These are phyloP conservation scores for Typhlichthys eigenmanni DNA, from an alignment of 2,797 vertebrate genomes.

Conservation along the genomic window DNA sequence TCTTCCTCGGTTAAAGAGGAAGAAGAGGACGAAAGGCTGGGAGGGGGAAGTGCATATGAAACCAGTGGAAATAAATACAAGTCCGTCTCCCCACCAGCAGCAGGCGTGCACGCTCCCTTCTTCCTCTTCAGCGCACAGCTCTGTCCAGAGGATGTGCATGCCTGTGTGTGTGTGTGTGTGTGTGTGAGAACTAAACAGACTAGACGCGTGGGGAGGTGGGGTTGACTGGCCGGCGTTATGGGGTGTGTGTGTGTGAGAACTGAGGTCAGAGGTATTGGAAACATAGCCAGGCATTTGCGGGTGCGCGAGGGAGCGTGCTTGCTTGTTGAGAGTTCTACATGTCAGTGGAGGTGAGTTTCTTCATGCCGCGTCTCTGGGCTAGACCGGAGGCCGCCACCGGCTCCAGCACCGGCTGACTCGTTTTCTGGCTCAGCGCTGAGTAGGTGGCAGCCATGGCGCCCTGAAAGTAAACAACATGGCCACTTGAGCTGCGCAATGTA, in stretches of 20 bases:
- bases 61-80: conserved; percentile 76
- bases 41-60: conserved; percentile 72
- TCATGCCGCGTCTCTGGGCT: conserved; percentile 96
- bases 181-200: conserved; percentile 63
- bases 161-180: conserved; percentile 24
- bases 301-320: conserved; percentile 27
- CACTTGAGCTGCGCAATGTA: neutral
- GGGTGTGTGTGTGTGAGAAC: conserved; percentile 28
- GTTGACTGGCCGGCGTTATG: conserved; percentile 62
- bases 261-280: conserved; percentile 51
- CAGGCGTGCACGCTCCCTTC: conserved; percentile 61
- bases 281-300: conserved; percentile 8
- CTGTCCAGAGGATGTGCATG: conserved; percentile 44
- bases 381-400: conserved; percentile 95
- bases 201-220: conserved; percentile 54
- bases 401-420: conserved; percentile 92
- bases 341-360: conserved; percentile 96
- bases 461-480: conserved; percentile 60
- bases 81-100: conserved; percentile 71
- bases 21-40: conserved; percentile 71
- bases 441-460: conserved; percentile 94
- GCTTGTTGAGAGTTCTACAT: conserved; percentile 78
- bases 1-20: conserved; percentile 57
- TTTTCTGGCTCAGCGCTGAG: conserved; percentile 92
- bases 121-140: conserved; percentile 46